A percentile compares a stretch with the other conserved stretches of the same genome.
These are phyloP conservation scores for Pachyuromys duprasi DNA, from an alignment of 2,797 vertebrate species.

Conservation along the genomic window DNA sequence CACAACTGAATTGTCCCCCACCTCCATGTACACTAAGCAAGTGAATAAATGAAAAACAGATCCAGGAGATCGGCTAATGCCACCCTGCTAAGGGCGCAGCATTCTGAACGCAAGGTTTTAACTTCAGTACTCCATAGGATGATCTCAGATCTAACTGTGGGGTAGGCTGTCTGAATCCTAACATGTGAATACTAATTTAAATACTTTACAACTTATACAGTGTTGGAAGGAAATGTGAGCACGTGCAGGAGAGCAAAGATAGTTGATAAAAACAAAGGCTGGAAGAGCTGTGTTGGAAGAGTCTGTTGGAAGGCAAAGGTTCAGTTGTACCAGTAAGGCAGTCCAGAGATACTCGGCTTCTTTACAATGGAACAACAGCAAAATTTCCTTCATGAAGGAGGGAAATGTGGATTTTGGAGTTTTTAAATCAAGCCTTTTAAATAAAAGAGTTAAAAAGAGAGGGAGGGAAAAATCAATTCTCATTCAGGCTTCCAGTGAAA, in stretches of 20 bases:
- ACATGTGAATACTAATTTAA: neutral
- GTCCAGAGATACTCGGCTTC: conserved; percentile 68
- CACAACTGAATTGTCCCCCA: neutral
- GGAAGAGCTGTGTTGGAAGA: conserved; percentile 65
- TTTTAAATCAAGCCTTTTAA: conserved; percentile 37
- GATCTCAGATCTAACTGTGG: neutral
- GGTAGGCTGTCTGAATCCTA: neutral
- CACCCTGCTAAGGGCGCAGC: neutral
- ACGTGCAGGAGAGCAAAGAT: neutral
- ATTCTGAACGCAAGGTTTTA: neutral
- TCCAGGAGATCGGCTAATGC: neutral
- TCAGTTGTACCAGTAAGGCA: conserved; percentile 58
- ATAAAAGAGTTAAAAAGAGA: neutral
- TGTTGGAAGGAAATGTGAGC: neutral
- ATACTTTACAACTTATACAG: neutral
- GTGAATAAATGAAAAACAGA: neutral
- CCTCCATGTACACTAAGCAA: neutral
- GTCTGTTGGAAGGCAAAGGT: conserved; percentile 71
- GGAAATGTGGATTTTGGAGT: neutral
- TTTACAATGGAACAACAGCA: conserved; percentile 57
- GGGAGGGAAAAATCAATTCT: conserved; percentile 24
- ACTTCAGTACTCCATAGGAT: neutral
- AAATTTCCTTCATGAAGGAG: conserved; percentile 67
- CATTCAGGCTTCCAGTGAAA: conserved; percentile 27
- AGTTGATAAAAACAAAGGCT: conserved; percentile 15